phyloP scores from a whole-genome alignment of 2,888 invertebrate genomes.

The Beris chalybata region DNA sequence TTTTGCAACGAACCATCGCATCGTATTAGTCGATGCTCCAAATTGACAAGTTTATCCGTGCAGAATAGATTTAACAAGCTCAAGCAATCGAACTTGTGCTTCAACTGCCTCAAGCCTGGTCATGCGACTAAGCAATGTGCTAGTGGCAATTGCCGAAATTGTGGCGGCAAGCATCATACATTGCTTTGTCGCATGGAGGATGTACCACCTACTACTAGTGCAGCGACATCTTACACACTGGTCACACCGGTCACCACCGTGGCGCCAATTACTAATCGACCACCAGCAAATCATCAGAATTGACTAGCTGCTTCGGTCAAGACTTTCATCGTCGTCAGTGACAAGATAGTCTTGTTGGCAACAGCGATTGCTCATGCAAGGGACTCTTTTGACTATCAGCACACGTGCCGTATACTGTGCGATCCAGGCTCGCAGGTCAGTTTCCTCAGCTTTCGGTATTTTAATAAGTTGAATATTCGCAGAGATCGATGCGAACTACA shows the following conservation, averaged over 20 bases:
- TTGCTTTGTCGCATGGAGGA: too few relatives aligned
- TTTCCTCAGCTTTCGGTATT: constrained; percentile 32
- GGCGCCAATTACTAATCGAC: constrained; percentile 1
- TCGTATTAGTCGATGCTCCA: too few relatives aligned
- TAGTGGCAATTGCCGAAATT: constrained; percentile 20
- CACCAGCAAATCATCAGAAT: constrained; percentile 25
- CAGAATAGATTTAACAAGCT: too few relatives aligned
- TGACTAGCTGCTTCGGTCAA: too few relatives aligned
- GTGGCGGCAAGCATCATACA: constrained; percentile 21
- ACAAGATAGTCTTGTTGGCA: constrained; percentile 23
- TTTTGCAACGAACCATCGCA: too few relatives aligned
- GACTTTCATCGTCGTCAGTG: constrained; percentile 30
- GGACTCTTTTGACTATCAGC: constrained; percentile 24
- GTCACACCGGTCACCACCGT: not conserved
- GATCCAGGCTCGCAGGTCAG: constrained; percentile 37
- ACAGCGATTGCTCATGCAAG: constrained; percentile 28
- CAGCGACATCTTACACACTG: constrained; percentile 11
- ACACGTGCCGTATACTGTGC: constrained; percentile 33
- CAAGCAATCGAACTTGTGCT: too few relatives aligned
- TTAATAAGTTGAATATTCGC: constrained; percentile 19
- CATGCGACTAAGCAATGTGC: too few relatives aligned
- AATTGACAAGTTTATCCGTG: too few relatives aligned
- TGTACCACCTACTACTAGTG: too few relatives aligned
- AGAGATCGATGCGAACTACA: not conserved
- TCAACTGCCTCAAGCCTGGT: too few relatives aligned